A percentile compares a stretch with the other conserved stretches of the same genome.
These are phyloP conservation scores for Agrochola circellaris DNA, from an alignment of 2,888 invertebrate genomes.

Conservation along the genomic window DNA sequence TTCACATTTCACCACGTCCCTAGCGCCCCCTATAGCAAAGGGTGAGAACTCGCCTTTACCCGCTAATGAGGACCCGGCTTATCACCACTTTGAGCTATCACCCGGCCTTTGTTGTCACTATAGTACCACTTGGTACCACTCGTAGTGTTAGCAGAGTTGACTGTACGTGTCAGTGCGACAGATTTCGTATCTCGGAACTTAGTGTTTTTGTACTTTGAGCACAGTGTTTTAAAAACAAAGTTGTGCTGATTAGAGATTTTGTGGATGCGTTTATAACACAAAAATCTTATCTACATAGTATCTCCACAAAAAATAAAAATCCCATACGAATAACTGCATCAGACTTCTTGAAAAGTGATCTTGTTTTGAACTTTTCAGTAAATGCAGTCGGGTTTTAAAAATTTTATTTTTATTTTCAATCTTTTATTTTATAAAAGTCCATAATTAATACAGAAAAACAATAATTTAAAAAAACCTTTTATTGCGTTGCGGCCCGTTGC, in stretches of 20 bases:
- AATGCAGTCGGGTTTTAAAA: too few relatives aligned
- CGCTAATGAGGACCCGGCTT: slow-evolving; percentile 47
- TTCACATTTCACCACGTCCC: slow-evolving; percentile 23
- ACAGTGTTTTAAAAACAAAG: slow-evolving; percentile 2
- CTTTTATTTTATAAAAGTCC: too few relatives aligned
- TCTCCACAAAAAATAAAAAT: too few relatives aligned
- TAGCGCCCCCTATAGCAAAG: slow-evolving; percentile 32
- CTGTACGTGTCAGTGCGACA: slow-evolving; percentile 21
- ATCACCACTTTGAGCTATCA: slow-evolving; percentile 42
- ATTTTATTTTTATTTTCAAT: too few relatives aligned
- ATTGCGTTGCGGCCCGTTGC: too few relatives aligned
- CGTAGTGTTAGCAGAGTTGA: slow-evolving; percentile 19
- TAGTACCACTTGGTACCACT: slow-evolving; percentile 40
- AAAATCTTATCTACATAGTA: too few relatives aligned
- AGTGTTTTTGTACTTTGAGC: background rate
- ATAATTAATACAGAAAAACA: too few relatives aligned
- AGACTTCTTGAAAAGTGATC: too few relatives aligned
- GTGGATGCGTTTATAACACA: too few relatives aligned
- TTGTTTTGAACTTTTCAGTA: too few relatives aligned
- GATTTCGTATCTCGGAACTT: slow-evolving; percentile 30
- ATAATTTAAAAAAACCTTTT: too few relatives aligned
- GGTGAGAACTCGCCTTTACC: slow-evolving; percentile 37
- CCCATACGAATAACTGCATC: too few relatives aligned
- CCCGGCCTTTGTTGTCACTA: slow-evolving; percentile 52
- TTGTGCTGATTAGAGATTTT: background rate